phyloP scores from a whole-genome alignment of 2,113 vertebrate species.

The Neofelis nebulosa region DNA sequence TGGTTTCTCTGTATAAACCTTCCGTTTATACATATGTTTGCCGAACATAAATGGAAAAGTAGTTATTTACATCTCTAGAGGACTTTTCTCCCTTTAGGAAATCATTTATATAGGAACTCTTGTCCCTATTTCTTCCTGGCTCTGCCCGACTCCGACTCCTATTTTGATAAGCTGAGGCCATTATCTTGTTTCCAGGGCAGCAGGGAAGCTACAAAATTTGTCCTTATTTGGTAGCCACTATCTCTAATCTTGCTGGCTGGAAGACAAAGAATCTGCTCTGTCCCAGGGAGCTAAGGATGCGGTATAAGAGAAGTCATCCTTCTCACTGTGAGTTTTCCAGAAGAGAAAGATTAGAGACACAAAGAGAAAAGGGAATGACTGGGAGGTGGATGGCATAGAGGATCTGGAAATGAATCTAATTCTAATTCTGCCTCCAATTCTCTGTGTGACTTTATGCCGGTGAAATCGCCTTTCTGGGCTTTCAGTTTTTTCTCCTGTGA shows the following conservation, averaged over 20 bases:
- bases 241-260: neutral
- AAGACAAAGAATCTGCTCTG: neutral
- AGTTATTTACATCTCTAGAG: neutral
- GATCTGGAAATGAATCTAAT: neutral
- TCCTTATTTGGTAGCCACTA: neutral
- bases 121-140: neutral
- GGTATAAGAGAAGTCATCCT: neutral
- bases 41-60: neutral
- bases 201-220: neutral
- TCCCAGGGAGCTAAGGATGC: neutral
- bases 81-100: neutral
- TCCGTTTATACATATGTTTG: neutral
- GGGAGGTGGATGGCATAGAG: neutral
- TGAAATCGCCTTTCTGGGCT: neutral
- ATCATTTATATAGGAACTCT: neutral
- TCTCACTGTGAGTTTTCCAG: neutral
- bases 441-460: neutral
- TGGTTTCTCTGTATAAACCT: neutral
- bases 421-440: neutral
- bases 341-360: neutral
- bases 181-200: neutral
- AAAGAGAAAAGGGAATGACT: fast-evolving
- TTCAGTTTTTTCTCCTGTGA: neutral
- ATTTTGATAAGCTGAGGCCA: neutral
- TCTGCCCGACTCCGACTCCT: neutral